A percentile compares a stretch with the other conserved stretches of the same genome.
phyloP scores from a whole-genome alignment of 2,113 vertebrate species.

The Gnathonemus longibarbis region DNA sequence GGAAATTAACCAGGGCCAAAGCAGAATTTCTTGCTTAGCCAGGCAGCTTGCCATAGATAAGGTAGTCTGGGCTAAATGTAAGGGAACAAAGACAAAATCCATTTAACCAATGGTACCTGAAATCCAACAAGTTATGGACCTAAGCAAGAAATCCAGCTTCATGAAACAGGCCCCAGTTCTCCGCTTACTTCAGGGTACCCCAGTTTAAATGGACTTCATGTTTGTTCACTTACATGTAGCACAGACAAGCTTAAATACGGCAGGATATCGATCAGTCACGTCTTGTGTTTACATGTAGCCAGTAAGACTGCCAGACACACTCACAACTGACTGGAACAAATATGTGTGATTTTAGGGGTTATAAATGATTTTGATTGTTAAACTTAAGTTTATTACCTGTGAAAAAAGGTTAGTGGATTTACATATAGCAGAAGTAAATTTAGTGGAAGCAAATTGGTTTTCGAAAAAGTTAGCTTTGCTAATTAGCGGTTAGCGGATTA shows the following conservation, averaged over 20 bases:
- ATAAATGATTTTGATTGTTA: not conserved
- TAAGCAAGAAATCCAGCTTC: not conserved
- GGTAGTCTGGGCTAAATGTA: not conserved
- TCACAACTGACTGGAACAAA: not conserved
- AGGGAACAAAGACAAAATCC: not conserved
- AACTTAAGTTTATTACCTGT: not conserved
- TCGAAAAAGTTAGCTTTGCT: not conserved
- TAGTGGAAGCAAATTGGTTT: not conserved
- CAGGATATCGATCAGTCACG: too few species aligned
- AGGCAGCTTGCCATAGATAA: not conserved
- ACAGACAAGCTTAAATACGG: too few species aligned
- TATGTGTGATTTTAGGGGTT: not conserved
- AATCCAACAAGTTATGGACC: not conserved
- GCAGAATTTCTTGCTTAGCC: not conserved
- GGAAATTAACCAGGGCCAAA: not conserved
- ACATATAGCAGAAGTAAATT: not conserved
- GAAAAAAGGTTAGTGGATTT: not conserved
- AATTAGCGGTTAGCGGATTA: not conserved
- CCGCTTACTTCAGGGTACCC: not conserved
- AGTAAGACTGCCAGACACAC: not conserved
- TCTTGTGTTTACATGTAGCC: too few species aligned
- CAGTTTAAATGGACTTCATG: too few species aligned
- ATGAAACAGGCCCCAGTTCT: not conserved
- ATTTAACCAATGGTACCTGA: not conserved
- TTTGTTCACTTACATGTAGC: too few species aligned